These are phyloP conservation scores for Trissonchulus sp. DNA, from an alignment of 2,888 invertebrate genomes.

Conservation along the genomic window DNA sequence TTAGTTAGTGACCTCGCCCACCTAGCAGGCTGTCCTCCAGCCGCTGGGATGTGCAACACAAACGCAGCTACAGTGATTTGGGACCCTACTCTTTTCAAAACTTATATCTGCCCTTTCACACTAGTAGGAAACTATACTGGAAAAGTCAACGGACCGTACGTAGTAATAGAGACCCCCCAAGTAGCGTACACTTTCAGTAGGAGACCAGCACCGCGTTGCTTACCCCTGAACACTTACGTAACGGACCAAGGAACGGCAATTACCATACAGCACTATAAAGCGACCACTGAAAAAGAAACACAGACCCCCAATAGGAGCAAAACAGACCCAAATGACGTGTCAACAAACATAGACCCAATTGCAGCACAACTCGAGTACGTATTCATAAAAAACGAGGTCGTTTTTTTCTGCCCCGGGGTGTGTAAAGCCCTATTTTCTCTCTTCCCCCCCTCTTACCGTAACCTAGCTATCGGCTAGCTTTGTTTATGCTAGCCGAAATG, in stretches of 20 bases:
- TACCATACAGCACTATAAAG: background rate
- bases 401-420: too few species aligned
- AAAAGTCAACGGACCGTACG: background rate
- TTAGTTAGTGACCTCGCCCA: background rate
- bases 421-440: too few species aligned
- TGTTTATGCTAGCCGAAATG: too few species aligned
- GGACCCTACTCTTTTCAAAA: background rate
- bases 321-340: too few species aligned
- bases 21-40: background rate
- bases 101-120: background rate
- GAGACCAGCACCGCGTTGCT: background rate
- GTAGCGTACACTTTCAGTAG: background rate
- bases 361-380: too few species aligned
- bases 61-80: background rate
- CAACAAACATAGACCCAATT: too few species aligned
- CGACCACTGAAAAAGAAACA: too few species aligned
- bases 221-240: background rate
- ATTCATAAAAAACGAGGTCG: too few species aligned
- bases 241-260: background rate
- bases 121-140: background rate
- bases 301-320: too few species aligned
- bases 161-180: background rate
- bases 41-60: background rate
- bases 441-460: too few species aligned
- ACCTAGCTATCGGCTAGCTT: too few species aligned